Base-by-base conservation (phyloP, 1,140 invertebrate genomes). In the Ruditapes philippinarum region DNA sequence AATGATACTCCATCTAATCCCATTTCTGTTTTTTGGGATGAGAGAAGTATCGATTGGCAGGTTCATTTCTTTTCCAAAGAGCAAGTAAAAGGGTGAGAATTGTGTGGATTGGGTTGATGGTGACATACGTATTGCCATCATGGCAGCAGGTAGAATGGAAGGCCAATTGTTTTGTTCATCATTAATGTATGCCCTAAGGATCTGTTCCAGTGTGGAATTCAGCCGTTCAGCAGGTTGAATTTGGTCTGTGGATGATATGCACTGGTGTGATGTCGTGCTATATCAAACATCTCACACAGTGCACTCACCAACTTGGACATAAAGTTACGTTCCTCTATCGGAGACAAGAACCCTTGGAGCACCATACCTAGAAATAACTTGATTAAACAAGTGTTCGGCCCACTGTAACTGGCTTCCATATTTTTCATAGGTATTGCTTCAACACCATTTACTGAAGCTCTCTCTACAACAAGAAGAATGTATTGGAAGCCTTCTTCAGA, bases 161-260 rank as follows among this genome's bases (percentile, higher is more conserved):
- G n/a, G n/a, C n/a, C n/a, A n/a, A n/a, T n/a, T n/a, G n/a, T n/a
- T n/a, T n/a, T n/a, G n/a, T n/a, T n/a, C n/a, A n/a, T n/a, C n/a
- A n/a, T n/a, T n/a, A n/a, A n/a, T n/a, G n/a, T n/a, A n/a, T n/a
- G n/a, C n/a, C n/a, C n/a, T n/a, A n/a, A n/a, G n/a, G n/a, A n/a
- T n/a, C 65, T 89, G 76, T 4, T n/a, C 79, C 28, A 89, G 25
- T 38, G 57, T 73, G 22, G 1, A 70, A 45, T 80, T 80, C 9
- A 45, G 19, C 60, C 88, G 62, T 60, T 91, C 89, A 87, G 81
- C 90, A 49, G 82, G 45, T 49, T n/a, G n/a, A 78, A 22, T 36
- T 93, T 93, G 28, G 78, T 79, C 62, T 91, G 79, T 28, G 90
- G 91, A 81, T 93, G 90, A 74, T 89, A 93, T 36, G 38, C 33